phyloP scores from a whole-genome alignment of 2,797 vertebrate genomes.

The Allobates femoralis region DNA sequence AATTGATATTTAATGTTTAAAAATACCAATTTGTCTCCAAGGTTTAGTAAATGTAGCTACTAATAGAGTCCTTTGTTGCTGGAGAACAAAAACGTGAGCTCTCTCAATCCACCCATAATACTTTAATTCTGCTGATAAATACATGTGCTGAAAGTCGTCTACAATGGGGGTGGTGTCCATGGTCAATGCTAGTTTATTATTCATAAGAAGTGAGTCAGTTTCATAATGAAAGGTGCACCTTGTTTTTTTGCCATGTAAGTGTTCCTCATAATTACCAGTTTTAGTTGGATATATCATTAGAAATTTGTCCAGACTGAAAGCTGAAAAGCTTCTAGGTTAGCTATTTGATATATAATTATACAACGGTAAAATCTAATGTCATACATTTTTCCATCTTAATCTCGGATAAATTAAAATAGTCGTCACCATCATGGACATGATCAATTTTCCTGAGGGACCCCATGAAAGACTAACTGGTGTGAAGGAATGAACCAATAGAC shows the following conservation, averaged over 20 bases:
- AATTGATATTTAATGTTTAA: slow-evolving; percentile 16
- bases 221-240: slow-evolving; percentile 28
- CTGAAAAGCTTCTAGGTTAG: slow-evolving; percentile 53
- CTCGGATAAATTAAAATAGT: neutral
- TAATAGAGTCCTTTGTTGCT: neutral
- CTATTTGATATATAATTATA: slow-evolving; percentile 18
- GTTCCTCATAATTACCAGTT: slow-evolving; percentile 35
- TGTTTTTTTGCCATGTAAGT: slow-evolving; percentile 32
- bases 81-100: neutral
- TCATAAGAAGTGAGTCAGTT: slow-evolving; percentile 28
- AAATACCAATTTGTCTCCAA: neutral
- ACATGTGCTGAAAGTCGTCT: neutral
- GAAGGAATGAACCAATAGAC: too few relatives aligned
- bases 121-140: neutral
- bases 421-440: neutral
- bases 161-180: neutral
- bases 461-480: too few relatives aligned
- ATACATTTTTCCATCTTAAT: neutral
- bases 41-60: neutral
- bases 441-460: too few relatives aligned
- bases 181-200: neutral
- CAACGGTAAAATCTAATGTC: neutral
- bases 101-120: slow-evolving; percentile 9
- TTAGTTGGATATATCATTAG: slow-evolving; percentile 44
- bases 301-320: neutral